phyloP scores from a whole-genome alignment of 2,797 vertebrate genomes.

The Anas georgica region DNA sequence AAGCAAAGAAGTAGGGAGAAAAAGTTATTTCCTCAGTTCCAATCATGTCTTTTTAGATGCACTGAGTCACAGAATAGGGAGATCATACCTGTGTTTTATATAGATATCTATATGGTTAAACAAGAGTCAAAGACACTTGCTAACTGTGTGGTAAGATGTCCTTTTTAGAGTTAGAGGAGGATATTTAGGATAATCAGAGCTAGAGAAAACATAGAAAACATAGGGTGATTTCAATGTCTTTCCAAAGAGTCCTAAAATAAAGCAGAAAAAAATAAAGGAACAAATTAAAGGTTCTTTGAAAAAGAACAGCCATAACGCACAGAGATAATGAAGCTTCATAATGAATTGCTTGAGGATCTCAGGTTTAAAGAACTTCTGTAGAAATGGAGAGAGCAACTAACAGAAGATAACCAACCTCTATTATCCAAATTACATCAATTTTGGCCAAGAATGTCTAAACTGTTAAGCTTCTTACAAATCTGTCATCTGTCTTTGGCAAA shows the following conservation, averaged over 20 bases:
- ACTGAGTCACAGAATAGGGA: neutral
- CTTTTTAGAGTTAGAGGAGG: neutral
- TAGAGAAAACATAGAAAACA: neutral
- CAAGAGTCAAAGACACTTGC: neutral
- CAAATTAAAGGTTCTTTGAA: neutral
- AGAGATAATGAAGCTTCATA: neutral
- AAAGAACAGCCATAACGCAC: neutral
- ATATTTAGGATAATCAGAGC: neutral
- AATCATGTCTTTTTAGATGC: neutral
- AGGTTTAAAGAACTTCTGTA: neutral
- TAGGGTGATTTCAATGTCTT: neutral
- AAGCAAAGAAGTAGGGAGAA: neutral
- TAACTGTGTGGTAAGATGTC: neutral
- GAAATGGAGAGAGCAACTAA: neutral
- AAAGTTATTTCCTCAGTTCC: fast-evolving
- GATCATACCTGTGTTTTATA: neutral
- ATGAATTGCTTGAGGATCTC: neutral
- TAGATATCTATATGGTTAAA: neutral
- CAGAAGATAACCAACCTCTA: neutral
- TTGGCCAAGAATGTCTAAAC: neutral
- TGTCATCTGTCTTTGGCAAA: neutral
- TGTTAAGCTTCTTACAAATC: neutral
- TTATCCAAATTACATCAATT: neutral
- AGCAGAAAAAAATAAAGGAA: neutral
- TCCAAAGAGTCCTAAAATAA: neutral